Evolutionary conservation across 2,113 vertebrate genomes (phyloP), one percentile per base, ranked within the genome.

Genomic region (Equus quagga): DNA sequence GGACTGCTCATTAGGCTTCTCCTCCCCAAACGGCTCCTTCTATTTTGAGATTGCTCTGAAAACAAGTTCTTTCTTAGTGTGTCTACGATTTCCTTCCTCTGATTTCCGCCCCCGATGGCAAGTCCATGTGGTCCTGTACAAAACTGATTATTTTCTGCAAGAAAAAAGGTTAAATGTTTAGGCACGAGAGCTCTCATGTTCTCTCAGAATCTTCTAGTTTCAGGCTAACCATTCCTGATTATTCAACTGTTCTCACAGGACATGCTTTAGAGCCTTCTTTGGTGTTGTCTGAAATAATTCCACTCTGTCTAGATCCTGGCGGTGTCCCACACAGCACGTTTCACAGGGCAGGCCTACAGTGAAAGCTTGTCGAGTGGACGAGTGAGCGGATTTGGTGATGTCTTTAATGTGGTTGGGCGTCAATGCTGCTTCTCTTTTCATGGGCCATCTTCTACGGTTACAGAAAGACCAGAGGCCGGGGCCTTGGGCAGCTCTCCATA

Each of bases 301-400:
- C 36, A 44, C 26, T 86, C 31, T 23, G 21, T 56, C 4, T 78
- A 51, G 60, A 78, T 72, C 60, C 26, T 87, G 75, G 78, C 26
- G 23, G 26, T 18, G 44, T 5, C 60, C 36, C 33, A 84, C n/a
- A 72, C 1, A 36, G 41, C 62, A 21, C 0, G 5, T 72, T 89
- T 60, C 56, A 80, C 41, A 33, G 64, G 46, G 10, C 33, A 89
- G 64, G 21, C 21, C 67, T 60, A 8, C n/a, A 90, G 73, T 62
- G 46, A 82, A 65, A 76, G 64, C 41, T 23, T 21, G 62, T 9
- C 79, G 64, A 56, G 26, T 94, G 56, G 56, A 7, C 78, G n/a
- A 92, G 54, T 83, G 83, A 88, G 79, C 56, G 80, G 64, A 60
- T 89, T 89, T 93, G 65, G 15, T 67, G 76, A 76, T 36, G 54